Conservation (phyloP, 53 echinoderm and acorn worm genomes). For the Zoroaster sp. region DNA sequence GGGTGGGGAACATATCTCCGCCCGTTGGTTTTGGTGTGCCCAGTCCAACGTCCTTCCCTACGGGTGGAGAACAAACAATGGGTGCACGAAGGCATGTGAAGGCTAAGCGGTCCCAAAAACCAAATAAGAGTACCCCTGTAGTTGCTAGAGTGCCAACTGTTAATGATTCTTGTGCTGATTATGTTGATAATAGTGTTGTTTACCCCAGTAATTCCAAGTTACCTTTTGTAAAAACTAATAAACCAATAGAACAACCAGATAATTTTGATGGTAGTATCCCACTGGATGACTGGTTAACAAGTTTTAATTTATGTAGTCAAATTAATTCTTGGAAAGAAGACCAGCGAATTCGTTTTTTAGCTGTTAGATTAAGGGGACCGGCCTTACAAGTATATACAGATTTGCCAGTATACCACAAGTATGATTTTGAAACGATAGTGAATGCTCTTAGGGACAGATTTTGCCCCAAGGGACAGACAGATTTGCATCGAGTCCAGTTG, state of each 20-base stretch:
- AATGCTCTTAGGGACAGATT: conserved; percentile 4
- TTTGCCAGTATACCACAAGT: background rate
- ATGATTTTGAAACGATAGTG: background rate
- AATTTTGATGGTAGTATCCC: conserved; percentile 3
- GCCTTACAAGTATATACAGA: conserved; percentile 15
- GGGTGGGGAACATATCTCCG: too few relatives aligned
- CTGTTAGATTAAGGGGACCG: conserved; percentile 11
- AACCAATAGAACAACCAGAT: conserved; percentile 7
- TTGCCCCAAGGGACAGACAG: background rate
- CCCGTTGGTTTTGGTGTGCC: too few relatives aligned
- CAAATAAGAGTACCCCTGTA: too few relatives aligned
- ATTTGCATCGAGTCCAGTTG: conserved; percentile 1
- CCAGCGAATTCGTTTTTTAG: background rate
- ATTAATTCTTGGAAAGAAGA: conserved; percentile 13
- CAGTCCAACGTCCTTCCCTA: too few relatives aligned
- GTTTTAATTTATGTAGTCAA: conserved; percentile 24
- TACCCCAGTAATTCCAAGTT: too few relatives aligned
- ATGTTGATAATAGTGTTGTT: too few relatives aligned
- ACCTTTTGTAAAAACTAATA: too few relatives aligned
- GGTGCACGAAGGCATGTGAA: too few relatives aligned
- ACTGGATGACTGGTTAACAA: conserved; percentile 15
- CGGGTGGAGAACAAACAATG: too few relatives aligned
- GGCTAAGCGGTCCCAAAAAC: too few relatives aligned
- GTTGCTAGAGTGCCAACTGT: too few relatives aligned
- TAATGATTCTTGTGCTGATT: too few relatives aligned